Conservation (phyloP, 2,113 vertebrate species). For the Chaenogobius annularis region DNA sequence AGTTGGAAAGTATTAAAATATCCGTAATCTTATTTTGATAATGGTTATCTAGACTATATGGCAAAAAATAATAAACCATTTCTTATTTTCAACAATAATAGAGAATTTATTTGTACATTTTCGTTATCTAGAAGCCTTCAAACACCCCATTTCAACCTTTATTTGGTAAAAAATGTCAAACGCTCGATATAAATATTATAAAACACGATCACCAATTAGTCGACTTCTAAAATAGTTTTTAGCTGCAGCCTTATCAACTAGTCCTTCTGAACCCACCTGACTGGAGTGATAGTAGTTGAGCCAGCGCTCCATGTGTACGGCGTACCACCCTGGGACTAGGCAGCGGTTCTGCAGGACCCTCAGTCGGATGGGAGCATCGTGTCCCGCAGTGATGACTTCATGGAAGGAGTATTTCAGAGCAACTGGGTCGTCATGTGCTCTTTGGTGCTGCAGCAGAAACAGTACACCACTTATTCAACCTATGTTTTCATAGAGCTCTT, state of each 20-base stretch:
- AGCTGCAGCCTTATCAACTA: background rate
- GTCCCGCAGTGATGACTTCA: slow-evolving; percentile 87
- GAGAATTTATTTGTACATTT: too few relatives aligned
- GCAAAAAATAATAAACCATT: too few relatives aligned
- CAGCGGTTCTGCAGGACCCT: slow-evolving; percentile 92
- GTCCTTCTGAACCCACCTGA: slow-evolving; percentile 77
- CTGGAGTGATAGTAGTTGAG: slow-evolving; percentile 89
- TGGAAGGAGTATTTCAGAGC: slow-evolving; percentile 95
- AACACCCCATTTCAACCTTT: background rate
- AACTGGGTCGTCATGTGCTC: slow-evolving; percentile 89
- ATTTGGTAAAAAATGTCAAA: too few relatives aligned
- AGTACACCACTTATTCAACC: background rate
- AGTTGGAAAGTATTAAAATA: too few relatives aligned
- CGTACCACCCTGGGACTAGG: slow-evolving; percentile 92
- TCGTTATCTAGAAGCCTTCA: too few relatives aligned
- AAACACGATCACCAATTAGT: too few relatives aligned
- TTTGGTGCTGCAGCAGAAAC: slow-evolving; percentile 86
- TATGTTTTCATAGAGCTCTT: background rate
- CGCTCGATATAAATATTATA: too few relatives aligned
- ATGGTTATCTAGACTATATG: too few relatives aligned
- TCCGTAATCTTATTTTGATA: too few relatives aligned
- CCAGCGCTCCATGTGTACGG: slow-evolving; percentile 92
- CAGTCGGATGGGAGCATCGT: slow-evolving; percentile 79
- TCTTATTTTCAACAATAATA: too few relatives aligned
- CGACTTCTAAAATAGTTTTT: too few relatives aligned